Percentiles rank a stretch among this genome's conserved stretches.
phyloP scores from a whole-genome alignment of 2,797 vertebrate species.

The Lepilemur ruficaudatus region DNA sequence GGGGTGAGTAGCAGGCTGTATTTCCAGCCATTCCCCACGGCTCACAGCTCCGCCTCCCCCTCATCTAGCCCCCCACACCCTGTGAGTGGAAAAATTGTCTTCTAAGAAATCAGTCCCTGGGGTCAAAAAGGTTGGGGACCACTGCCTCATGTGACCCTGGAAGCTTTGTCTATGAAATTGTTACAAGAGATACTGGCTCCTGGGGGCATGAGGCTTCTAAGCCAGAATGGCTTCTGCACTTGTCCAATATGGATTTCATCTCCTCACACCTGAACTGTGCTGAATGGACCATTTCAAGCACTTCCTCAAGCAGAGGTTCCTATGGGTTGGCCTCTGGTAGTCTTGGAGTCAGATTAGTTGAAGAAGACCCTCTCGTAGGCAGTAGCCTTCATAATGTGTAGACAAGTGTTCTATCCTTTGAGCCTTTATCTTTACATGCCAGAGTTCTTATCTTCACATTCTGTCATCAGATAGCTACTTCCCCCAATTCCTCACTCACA shows the following conservation, averaged over 20 bases:
- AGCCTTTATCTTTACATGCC: background rate
- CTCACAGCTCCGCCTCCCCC: too few species aligned
- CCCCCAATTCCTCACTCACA: background rate
- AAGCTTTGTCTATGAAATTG: background rate
- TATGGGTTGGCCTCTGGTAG: background rate
- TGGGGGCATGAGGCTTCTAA: background rate
- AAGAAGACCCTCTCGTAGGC: background rate
- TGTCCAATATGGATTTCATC: background rate
- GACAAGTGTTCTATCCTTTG: background rate
- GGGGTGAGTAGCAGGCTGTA: too few species aligned
- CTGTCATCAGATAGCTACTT: background rate
- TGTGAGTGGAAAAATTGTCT: too few species aligned
- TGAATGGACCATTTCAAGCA: background rate
- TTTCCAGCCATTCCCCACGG: too few species aligned
- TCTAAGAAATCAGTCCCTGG: too few species aligned
- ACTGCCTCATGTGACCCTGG: background rate
- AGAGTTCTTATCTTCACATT: background rate
- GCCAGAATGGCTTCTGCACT: background rate
- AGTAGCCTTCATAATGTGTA: background rate
- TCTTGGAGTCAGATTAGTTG: background rate
- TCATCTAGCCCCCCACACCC: too few species aligned
- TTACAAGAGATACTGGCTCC: background rate
- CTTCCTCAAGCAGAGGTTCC: background rate
- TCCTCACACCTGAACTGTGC: background rate
- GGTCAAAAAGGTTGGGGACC: too few species aligned